These are phyloP conservation scores for Clarias fuscus DNA, from an alignment of 2,797 vertebrate genomes.

Conservation along the genomic window DNA sequence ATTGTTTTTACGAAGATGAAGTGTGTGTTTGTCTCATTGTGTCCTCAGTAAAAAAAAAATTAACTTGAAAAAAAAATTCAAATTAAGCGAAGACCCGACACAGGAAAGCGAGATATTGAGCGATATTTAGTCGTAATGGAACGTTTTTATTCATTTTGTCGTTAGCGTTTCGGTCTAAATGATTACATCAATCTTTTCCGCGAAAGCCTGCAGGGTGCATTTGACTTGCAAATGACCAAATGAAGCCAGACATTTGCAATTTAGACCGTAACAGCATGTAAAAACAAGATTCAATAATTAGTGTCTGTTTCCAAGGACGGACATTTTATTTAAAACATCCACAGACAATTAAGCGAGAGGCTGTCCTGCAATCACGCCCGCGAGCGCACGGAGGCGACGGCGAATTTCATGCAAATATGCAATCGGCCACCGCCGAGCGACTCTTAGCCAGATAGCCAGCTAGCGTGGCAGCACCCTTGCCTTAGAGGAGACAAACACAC, in stretches of 20 bases:
- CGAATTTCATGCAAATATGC: slow-evolving; percentile 72
- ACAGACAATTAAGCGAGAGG: slow-evolving; percentile 77
- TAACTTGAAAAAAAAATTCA: slow-evolving; percentile 19
- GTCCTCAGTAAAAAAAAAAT: slow-evolving; percentile 56
- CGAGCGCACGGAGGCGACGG: slow-evolving; percentile 64
- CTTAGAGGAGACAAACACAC: slow-evolving; percentile 57
- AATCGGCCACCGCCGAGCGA: slow-evolving; percentile 65
- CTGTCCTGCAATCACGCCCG: slow-evolving; percentile 76
- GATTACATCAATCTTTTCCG: slow-evolving; percentile 77
- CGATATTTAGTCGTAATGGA: slow-evolving; percentile 69
- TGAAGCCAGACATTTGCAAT: slow-evolving; percentile 75
- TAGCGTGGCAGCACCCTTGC: slow-evolving; percentile 57
- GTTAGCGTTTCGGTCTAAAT: slow-evolving; percentile 73
- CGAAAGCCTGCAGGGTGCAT: slow-evolving; percentile 69
- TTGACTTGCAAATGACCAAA: slow-evolving; percentile 83
- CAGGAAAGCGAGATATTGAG: slow-evolving; percentile 52
- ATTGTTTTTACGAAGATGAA: not conserved
- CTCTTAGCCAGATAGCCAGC: slow-evolving; percentile 54
- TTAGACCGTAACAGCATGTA: slow-evolving; percentile 70
- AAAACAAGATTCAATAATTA: slow-evolving; percentile 82
- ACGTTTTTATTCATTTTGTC: slow-evolving; percentile 69
- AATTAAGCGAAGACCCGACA: slow-evolving; percentile 52
- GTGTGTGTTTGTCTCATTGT: slow-evolving; percentile 16
- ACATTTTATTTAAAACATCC: slow-evolving; percentile 77
- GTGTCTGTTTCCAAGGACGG: slow-evolving; percentile 82